Conservation (phyloP, 2,888 invertebrate genomes). For the Macaria liturata region DNA sequence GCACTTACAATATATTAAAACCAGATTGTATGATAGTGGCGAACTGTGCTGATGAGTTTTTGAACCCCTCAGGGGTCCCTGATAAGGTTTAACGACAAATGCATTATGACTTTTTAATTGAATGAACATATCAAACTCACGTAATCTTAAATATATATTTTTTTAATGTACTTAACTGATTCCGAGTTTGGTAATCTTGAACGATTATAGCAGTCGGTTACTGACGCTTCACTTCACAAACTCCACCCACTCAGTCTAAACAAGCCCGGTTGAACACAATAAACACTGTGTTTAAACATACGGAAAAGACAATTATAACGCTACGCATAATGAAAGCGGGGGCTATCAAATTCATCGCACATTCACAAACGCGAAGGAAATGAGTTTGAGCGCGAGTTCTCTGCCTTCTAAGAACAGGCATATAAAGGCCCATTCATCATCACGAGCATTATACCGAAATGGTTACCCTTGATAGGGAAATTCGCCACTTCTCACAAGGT, state of each 20-base stretch:
- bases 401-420: constrained; percentile 36
- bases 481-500: constrained; percentile 30
- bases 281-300: constrained; percentile 20
- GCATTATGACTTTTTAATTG: not conserved
- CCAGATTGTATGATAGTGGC: too few species aligned
- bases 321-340: constrained; percentile 25
- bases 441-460: constrained; percentile 42
- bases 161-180: too few species aligned
- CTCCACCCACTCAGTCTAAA: constrained; percentile 3
- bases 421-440: constrained; percentile 44
- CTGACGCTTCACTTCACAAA: not conserved
- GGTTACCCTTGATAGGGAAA: constrained; percentile 33
- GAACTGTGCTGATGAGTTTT: too few species aligned
- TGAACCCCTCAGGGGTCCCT: too few species aligned
- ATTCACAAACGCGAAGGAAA: constrained; percentile 28
- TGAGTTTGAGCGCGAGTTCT: constrained; percentile 27
- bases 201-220: too few species aligned
- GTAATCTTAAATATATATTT: too few species aligned
- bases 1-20: not conserved
- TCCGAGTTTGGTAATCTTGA: too few species aligned
- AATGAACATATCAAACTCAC: not conserved
- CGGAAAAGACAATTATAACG: constrained; percentile 27
- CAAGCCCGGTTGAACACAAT: too few species aligned
- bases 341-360: constrained; percentile 27
- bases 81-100: too few species aligned